phyloP scores from a whole-genome alignment of 2,113 vertebrate genomes.

The Pelodiscus sinensis region DNA sequence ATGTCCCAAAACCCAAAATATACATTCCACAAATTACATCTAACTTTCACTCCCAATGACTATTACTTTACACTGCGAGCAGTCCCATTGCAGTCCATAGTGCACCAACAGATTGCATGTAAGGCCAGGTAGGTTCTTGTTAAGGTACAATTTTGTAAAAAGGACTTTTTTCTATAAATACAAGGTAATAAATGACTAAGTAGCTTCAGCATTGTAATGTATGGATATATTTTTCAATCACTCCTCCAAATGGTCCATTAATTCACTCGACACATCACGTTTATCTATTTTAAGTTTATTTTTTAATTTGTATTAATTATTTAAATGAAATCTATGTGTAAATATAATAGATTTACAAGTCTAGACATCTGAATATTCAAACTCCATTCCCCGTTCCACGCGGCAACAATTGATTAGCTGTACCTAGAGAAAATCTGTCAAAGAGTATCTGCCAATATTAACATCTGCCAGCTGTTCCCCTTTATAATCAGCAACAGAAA shows the following conservation, averaged over 20 bases:
- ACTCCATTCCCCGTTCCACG: constrained; percentile 47
- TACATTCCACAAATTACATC: background rate
- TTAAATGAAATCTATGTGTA: constrained; percentile 59
- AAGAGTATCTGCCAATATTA: constrained; percentile 73
- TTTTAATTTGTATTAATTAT: constrained; percentile 59
- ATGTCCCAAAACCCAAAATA: background rate
- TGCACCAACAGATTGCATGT: background rate
- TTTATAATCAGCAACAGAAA: constrained; percentile 69
- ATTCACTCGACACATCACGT: constrained; percentile 20
- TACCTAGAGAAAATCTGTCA: constrained; percentile 71
- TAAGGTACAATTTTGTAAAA: background rate
- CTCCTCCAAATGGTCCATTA: constrained; percentile 15
- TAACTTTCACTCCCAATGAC: fast-evolving
- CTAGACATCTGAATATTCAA: constrained; percentile 49
- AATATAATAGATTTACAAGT: constrained; percentile 52
- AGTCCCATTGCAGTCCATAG: background rate
- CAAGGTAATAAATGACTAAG: background rate
- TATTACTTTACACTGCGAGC: background rate
- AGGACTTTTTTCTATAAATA: background rate
- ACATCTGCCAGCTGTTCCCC: constrained; percentile 70
- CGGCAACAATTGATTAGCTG: constrained; percentile 66
- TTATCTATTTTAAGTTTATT: constrained; percentile 51
- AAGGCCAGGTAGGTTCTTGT: background rate
- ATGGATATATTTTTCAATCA: background rate
- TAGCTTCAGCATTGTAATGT: background rate